phyloP scores from a whole-genome alignment of 2,113 vertebrate genomes.

The Plestiodon gilberti region DNA sequence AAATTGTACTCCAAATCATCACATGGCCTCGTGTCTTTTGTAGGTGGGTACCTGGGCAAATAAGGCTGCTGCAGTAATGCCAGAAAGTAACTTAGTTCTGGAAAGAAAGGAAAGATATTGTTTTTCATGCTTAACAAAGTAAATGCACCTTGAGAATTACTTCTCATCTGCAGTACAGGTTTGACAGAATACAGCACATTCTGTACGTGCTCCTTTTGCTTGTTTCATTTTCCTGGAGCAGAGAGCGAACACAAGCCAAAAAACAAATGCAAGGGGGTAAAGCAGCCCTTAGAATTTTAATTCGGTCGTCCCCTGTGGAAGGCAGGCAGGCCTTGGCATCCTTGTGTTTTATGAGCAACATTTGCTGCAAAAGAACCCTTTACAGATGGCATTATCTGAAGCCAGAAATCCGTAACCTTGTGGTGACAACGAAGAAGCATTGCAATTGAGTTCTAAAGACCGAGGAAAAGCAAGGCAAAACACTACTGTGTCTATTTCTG shows the following conservation, averaged over 20 bases:
- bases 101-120: slow-evolving; percentile 29
- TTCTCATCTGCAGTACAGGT: slow-evolving; percentile 41
- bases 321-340: not conserved
- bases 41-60: not conserved
- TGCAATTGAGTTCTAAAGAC: slow-evolving; percentile 17
- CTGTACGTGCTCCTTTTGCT: slow-evolving; percentile 31
- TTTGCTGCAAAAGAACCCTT: slow-evolving; percentile 9
- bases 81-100: slow-evolving; percentile 33
- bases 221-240: slow-evolving; percentile 46
- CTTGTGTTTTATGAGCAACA: not conserved
- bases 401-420: not conserved
- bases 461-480: not conserved
- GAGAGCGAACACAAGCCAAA: slow-evolving; percentile 26
- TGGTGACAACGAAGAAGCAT: slow-evolving; percentile 13
- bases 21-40: too few species aligned
- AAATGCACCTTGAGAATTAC: slow-evolving; percentile 48
- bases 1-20: too few species aligned
- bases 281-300: slow-evolving; percentile 34
- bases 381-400: slow-evolving; percentile 21
- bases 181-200: slow-evolving; percentile 37
- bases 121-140: slow-evolving; percentile 45
- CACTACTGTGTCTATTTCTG: not conserved
- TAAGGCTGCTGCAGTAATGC: slow-evolving; percentile 19
- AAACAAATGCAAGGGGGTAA: slow-evolving; percentile 44
- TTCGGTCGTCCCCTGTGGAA: slow-evolving; percentile 15